phyloP scores from a whole-genome alignment of 2,113 vertebrate genomes.

The Pontoporia blainvillei region DNA sequence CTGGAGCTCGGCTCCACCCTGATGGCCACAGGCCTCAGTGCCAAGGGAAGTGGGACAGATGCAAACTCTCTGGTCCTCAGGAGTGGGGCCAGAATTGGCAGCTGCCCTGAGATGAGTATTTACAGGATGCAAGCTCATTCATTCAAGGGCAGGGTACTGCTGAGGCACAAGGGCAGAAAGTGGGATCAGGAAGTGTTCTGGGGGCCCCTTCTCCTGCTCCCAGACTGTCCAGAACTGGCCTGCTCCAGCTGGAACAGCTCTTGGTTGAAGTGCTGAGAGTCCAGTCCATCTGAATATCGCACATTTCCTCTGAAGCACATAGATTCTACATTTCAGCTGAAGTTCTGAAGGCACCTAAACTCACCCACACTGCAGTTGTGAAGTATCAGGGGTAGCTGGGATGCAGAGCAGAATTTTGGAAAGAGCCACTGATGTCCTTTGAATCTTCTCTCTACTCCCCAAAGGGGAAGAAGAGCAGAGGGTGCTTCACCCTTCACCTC shows the following conservation, averaged over 20 bases:
- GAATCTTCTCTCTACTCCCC: not conserved
- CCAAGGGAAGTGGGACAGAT: not conserved
- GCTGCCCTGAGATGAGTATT: not conserved
- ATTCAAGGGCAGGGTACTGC: not conserved
- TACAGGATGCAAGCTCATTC: accelerated
- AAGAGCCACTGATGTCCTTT: not conserved
- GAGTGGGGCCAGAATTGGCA: not conserved
- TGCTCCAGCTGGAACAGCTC: not conserved
- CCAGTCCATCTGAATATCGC: accelerated
- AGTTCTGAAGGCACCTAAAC: not conserved
- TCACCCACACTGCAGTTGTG: not conserved
- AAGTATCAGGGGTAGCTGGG: too few species aligned
- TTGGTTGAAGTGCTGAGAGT: not conserved
- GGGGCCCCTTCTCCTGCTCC: not conserved
- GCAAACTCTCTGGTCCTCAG: not conserved
- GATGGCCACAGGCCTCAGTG: accelerated
- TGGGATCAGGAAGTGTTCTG: not conserved
- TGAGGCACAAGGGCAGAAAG: not conserved
- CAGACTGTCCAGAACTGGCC: not conserved
- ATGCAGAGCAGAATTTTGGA: not conserved
- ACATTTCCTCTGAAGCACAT: not conserved
- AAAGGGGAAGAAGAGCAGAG: not conserved
- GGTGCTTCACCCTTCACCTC: not conserved
- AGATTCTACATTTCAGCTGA: not conserved
- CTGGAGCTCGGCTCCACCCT: not conserved